These are phyloP conservation scores for Atherinomorus stipes DNA, from an alignment of 2,113 vertebrate genomes.

Conservation along the genomic window DNA sequence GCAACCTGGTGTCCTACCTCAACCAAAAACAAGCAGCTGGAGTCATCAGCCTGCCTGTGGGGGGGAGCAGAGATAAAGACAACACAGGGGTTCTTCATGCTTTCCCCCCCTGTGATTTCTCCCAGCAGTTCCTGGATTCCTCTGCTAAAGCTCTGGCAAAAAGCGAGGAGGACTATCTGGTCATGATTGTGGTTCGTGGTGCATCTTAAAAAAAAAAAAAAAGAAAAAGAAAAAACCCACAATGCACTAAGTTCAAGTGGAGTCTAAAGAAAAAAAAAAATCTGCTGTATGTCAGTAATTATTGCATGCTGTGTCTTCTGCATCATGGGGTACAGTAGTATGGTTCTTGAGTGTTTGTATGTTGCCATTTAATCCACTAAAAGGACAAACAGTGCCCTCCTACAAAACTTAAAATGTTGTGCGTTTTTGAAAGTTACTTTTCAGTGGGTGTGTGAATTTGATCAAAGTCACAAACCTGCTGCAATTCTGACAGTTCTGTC, in stretches of 20 bases:
- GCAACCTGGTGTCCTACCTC: conserved; percentile 99
- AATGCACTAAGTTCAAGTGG: conserved; percentile 61
- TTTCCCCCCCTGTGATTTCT: conserved; percentile 99
- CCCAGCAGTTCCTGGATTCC: conserved; percentile 99
- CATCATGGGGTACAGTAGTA: conserved; percentile 92
- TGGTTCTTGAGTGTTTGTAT: conserved; percentile 80
- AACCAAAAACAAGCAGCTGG: conserved; percentile 99
- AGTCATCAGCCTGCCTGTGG: conserved; percentile 98
- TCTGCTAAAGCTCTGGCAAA: conserved; percentile 98
- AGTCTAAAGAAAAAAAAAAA: conserved; percentile 65
- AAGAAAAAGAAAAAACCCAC: conserved; percentile 61
- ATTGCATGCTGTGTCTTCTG: conserved; percentile 91
- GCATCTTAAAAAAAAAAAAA: conserved; percentile 88
- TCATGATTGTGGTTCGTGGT: conserved; percentile 99
- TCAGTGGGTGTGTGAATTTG: conserved; percentile 32
- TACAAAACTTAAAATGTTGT: conserved; percentile 52
- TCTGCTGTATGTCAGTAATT: conserved; percentile 82
- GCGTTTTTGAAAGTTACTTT: conserved; percentile 46
- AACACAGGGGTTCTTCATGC: conserved; percentile 98
- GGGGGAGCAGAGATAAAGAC: conserved; percentile 98
- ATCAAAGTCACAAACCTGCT: conserved; percentile 41
- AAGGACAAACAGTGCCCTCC: conserved; percentile 53
- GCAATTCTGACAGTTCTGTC: conserved; percentile 20
- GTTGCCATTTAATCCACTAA: conserved; percentile 72
- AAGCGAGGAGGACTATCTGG: conserved; percentile 99